Evolutionary conservation across 2,113 vertebrate species (phyloP).

Genomic region (pig (Sus scrofa)): DNA sequence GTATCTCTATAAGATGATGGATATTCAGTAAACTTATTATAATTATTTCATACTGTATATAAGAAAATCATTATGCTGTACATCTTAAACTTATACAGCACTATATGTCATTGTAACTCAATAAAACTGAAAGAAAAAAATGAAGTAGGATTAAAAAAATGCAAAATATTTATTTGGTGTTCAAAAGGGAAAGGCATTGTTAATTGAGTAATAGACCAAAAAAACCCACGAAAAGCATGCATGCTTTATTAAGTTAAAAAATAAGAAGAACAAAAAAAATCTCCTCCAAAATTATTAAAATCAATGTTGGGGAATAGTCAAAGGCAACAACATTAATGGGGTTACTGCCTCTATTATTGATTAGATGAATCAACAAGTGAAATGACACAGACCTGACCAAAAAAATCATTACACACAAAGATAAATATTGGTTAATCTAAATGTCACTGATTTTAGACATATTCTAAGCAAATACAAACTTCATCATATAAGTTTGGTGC

Average conservation of each 20-base stretch:
- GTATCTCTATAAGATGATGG: not conserved
- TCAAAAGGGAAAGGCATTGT: conserved; percentile 40
- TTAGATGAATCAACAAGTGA: not conserved
- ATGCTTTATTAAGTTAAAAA: not conserved
- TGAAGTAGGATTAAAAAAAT: not conserved
- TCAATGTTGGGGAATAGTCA: not conserved
- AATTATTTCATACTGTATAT: too few species aligned
- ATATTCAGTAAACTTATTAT: too few species aligned
- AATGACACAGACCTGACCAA: not conserved
- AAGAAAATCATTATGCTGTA: not conserved
- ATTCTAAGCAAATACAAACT: not conserved
- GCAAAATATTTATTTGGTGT: not conserved
- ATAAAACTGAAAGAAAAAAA: not conserved
- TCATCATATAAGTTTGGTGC: not conserved
- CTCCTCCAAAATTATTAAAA: not conserved
- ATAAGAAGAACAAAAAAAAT: not conserved
- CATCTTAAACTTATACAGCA: not conserved
- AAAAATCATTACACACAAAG: not conserved
- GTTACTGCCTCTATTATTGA: not conserved
- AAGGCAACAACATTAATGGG: not conserved
- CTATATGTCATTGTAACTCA: not conserved
- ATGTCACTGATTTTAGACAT: not conserved
- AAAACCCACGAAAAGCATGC: not conserved
- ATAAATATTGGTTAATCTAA: not conserved
- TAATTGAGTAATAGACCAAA: not conserved